A percentile compares a stretch with the other conserved stretches of the same genome.
phyloP scores from a whole-genome alignment of 2,888 invertebrate genomes.

The Meta bourneti region DNA sequence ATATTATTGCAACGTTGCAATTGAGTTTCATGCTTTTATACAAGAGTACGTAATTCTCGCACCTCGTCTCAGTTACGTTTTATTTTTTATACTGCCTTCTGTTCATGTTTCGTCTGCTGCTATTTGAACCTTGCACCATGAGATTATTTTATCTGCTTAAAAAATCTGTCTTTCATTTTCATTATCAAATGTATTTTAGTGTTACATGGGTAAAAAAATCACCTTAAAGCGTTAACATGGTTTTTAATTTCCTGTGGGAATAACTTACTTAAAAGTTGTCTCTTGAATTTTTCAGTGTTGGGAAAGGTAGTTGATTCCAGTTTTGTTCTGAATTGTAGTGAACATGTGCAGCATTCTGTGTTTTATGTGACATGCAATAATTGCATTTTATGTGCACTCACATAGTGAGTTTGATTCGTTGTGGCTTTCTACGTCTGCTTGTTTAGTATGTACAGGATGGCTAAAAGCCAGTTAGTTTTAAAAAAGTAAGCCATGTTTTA shows the following conservation, averaged over 20 bases:
- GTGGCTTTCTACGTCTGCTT: constrained; percentile 75
- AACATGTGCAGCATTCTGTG: constrained; percentile 64
- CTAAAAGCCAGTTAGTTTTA: constrained; percentile 74
- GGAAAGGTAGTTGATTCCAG: constrained; percentile 16
- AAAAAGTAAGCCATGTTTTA: constrained; percentile 73
- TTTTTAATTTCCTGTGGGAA: background rate
- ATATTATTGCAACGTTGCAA: background rate
- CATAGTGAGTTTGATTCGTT: constrained; percentile 75
- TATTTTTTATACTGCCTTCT: constrained; percentile 59
- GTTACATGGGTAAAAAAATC: background rate
- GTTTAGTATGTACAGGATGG: constrained; percentile 70
- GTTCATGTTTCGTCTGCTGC: constrained; percentile 10
- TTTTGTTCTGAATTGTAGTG: constrained; percentile 55
- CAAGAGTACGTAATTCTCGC: constrained; percentile 21
- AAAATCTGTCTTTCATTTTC: constrained; percentile 58
- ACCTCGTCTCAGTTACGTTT: constrained; percentile 24
- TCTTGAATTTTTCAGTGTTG: background rate
- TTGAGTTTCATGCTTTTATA: constrained; percentile 37
- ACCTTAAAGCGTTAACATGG: background rate
- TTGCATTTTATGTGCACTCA: constrained; percentile 76
- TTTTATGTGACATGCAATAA: constrained; percentile 77
- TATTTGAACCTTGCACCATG: constrained; percentile 24
- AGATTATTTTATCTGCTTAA: constrained; percentile 60
- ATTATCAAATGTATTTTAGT: background rate
- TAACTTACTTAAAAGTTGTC: background rate